phyloP scores from a whole-genome alignment of 2,888 invertebrate genomes.

The Drosophila mimetica region DNA sequence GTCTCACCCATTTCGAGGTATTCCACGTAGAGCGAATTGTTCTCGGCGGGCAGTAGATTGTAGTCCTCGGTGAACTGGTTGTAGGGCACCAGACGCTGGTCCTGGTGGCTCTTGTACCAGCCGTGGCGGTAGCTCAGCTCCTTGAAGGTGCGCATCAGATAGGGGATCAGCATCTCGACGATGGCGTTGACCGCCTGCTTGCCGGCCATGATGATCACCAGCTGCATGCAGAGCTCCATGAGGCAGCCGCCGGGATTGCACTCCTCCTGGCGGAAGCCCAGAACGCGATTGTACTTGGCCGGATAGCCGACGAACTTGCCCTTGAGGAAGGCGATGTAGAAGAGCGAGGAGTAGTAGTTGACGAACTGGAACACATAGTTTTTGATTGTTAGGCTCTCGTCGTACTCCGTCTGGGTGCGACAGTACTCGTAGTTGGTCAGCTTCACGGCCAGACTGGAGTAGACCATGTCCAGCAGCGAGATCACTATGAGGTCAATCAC shows the following conservation, averaged over 20 bases:
- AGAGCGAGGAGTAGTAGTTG: slow-evolving; percentile 94
- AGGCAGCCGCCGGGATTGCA: slow-evolving; percentile 94
- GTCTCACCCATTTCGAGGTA: slow-evolving; percentile 93
- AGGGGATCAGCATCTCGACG: slow-evolving; percentile 90
- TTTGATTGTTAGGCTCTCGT: slow-evolving; percentile 93
- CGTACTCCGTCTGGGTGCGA: slow-evolving; percentile 93
- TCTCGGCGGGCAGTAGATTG: slow-evolving; percentile 87
- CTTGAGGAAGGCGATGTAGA: slow-evolving; percentile 92
- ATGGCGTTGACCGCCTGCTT: slow-evolving; percentile 92
- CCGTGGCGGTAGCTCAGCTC: slow-evolving; percentile 85
- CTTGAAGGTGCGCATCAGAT: slow-evolving; percentile 85
- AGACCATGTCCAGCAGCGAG: slow-evolving; percentile 89
- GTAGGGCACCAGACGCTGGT: slow-evolving; percentile 84
- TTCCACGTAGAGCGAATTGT: slow-evolving; percentile 90
- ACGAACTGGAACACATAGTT: slow-evolving; percentile 95
- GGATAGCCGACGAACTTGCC: slow-evolving; percentile 93
- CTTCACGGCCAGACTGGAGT: slow-evolving; percentile 87
- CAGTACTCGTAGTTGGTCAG: slow-evolving; percentile 91
- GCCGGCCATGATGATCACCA: slow-evolving; percentile 94
- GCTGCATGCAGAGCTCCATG: slow-evolving; percentile 93
- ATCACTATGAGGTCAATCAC: slow-evolving; percentile 91
- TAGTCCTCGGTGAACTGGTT: slow-evolving; percentile 92
- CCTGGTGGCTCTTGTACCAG: slow-evolving; percentile 81
- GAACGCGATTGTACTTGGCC: slow-evolving; percentile 89
- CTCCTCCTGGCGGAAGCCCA: slow-evolving; percentile 90